phyloP scores from a whole-genome alignment of 2,797 vertebrate species.

The Schizopygopsis pylzovi region DNA sequence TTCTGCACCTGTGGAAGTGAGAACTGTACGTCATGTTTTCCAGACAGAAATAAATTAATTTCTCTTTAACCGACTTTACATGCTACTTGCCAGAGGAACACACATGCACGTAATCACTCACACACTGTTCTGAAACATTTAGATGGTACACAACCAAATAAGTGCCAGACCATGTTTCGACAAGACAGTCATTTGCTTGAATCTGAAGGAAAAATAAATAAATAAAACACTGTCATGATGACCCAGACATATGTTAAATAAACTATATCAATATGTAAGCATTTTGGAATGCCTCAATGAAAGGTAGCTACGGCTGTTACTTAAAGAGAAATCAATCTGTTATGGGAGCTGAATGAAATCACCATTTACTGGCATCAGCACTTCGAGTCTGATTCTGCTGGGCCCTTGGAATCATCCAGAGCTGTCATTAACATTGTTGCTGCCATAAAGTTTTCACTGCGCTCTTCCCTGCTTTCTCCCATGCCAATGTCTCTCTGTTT shows the following conservation, averaged over 20 bases:
- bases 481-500: constrained; percentile 37
- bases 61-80: constrained; percentile 8
- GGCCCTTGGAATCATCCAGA: constrained; percentile 48
- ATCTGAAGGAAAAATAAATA: constrained; percentile 20
- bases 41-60: constrained; percentile 51
- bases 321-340: constrained; percentile 42
- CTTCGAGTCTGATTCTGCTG: constrained; percentile 41
- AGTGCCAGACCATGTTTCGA: constrained; percentile 21
- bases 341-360: constrained; percentile 52
- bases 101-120: constrained; percentile 36
- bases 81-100: constrained; percentile 25
- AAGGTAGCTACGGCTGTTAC: constrained; percentile 28
- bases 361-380: constrained; percentile 52
- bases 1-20: constrained; percentile 41
- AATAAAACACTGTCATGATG: constrained; percentile 48
- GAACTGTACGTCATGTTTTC: constrained; percentile 49
- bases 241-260: constrained; percentile 49
- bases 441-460: constrained; percentile 60
- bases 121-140: constrained; percentile 33
- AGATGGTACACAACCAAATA: constrained; percentile 31
- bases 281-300: constrained; percentile 43
- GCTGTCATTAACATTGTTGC: constrained; percentile 51
- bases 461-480: constrained; percentile 45
- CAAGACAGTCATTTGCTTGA: not conserved
- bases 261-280: constrained; percentile 40